Evolutionary conservation across 2,113 vertebrate species (phyloP), one percentile per base, ranked within the genome.

Genomic region (Amphiprion percula): DNA sequence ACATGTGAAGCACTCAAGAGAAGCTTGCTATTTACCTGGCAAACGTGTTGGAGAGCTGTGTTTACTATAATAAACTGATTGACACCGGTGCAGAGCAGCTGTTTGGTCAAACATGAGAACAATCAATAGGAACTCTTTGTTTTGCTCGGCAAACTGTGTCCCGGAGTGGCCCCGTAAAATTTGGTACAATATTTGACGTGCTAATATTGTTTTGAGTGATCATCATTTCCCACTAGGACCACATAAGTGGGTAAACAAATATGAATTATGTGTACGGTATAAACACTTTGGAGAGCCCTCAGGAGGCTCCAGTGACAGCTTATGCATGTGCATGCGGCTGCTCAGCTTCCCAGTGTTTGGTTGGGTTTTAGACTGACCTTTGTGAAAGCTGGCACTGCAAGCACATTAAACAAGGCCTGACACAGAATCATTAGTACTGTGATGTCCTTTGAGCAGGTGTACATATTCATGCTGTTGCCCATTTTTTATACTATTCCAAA

Each of bases 161-260:
- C 79, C 65, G 12, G 28, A 79, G 76, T 75, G 83, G 80, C 69
- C 63, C 50, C 62, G 74, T 53, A 86, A 85, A 88, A 79, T 81
- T 54, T 77, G 74, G 80, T 53, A 84, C 77, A 90, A 89, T 90
- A 86, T 93, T 91, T 93, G 87, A 90, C 69, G 71, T 88, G 87
- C 87, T 88, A 90, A 91, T 90, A 84, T 85, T 87, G 85, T 88
- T 86, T 83, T 87, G 89, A 92, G 89, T 90, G 87, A 90, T 90
- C 80, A 70, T 84, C 88, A 79, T 88, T 87, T 74, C 77, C 91
- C 87, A 85, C 59, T 70, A 67, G 88, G 78, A 63, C 65, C 80
- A 80, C 78, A 89, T 81, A 86, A 90, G 84, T 88, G 83, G 69
- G 87, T 87, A 91, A 91, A 91, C 90, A 90, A 92, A 91, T 82